Evolutionary conservation across 1,140 invertebrate genomes (phyloP).

Genomic region (Adelges cooleyi): DNA sequence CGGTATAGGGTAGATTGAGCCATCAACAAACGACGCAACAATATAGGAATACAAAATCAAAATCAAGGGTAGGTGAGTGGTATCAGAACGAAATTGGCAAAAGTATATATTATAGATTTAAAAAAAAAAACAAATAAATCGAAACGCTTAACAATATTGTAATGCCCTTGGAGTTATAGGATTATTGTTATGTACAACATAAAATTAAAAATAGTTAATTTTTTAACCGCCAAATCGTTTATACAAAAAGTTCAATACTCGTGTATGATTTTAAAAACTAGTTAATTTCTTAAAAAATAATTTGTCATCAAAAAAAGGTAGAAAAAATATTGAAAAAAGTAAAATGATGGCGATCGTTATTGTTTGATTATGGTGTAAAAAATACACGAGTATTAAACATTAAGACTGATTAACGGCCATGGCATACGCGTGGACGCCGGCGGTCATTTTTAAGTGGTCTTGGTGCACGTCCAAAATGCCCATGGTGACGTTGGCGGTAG

Average conservation of each 20-base stretch:
- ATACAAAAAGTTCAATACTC: background rate
- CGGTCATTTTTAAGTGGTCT: background rate
- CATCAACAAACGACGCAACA: constrained; percentile 28
- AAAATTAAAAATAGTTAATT: background rate
- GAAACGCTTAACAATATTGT: constrained; percentile 8
- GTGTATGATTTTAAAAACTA: too few species aligned
- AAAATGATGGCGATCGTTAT: too few species aligned
- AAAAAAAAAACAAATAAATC: background rate
- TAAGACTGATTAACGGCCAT: background rate
- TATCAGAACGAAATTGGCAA: background rate
- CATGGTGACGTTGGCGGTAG: background rate
- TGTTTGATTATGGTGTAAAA: too few species aligned
- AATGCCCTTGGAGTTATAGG: constrained; percentile 4
- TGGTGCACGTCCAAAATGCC: background rate
- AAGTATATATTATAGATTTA: background rate
- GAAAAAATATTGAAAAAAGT: too few species aligned
- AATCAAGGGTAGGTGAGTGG: too few species aligned
- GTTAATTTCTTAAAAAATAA: too few species aligned
- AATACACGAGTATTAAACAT: background rate
- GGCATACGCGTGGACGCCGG: background rate
- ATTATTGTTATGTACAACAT: constrained; percentile 24
- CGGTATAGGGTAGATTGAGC: constrained; percentile 2
- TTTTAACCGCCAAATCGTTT: background rate
- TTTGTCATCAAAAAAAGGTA: too few species aligned
- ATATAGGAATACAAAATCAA: background rate